Conservation (phyloP, 2,888 invertebrate genomes). For the Trachelus stipa region DNA sequence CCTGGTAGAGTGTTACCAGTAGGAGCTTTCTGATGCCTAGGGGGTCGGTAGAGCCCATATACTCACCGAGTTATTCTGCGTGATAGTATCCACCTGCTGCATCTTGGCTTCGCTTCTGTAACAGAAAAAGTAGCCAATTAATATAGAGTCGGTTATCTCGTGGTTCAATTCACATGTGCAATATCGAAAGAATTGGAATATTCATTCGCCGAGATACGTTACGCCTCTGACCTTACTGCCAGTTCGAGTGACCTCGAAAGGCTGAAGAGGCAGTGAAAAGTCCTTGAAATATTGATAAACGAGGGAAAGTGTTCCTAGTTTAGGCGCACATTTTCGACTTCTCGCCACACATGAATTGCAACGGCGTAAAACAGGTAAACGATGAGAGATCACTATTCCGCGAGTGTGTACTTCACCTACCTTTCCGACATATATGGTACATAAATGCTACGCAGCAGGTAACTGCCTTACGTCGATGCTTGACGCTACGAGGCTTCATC, state of each 20-base stretch:
- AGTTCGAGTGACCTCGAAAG: not conserved
- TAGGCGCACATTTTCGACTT: not conserved
- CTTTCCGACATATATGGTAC: conserved; percentile 65
- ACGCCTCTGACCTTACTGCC: not conserved
- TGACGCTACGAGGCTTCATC: conserved; percentile 64
- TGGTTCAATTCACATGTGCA: not conserved
- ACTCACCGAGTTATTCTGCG: conserved; percentile 72
- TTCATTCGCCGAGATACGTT: not conserved
- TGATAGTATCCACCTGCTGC: conserved; percentile 73
- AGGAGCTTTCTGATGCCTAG: not conserved
- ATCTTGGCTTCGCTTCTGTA: conserved; percentile 69
- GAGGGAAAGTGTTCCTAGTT: not conserved
- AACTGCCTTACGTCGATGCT: conserved; percentile 61
- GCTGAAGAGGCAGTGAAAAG: not conserved
- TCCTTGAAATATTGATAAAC: not conserved
- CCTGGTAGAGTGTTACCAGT: not conserved
- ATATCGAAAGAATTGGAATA: not conserved
- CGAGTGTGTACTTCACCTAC: conserved; percentile 45
- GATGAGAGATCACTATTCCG: conserved; percentile 2
- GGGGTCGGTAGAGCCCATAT: conserved; percentile 31
- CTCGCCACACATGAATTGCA: not conserved
- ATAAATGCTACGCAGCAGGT: conserved; percentile 66
- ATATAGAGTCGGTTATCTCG: not conserved
- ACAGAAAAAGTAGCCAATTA: conserved; percentile 41
- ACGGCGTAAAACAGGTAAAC: not conserved